Evolutionary conservation across 1,140 invertebrate genomes (phyloP), one percentile per base, ranked within the genome.

Genomic region (Rhopalosiphum padi): DNA sequence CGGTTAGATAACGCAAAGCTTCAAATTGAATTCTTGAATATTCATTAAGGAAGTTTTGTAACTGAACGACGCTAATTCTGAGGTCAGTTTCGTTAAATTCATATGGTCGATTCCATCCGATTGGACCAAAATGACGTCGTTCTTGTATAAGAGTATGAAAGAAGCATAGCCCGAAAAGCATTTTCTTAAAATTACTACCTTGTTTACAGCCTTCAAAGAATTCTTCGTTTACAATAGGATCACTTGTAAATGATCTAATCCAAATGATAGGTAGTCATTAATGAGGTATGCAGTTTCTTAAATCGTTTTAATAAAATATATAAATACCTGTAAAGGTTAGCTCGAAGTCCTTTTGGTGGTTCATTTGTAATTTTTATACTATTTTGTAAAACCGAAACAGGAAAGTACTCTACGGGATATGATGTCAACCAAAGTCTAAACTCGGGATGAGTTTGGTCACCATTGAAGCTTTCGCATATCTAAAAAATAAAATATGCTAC

Each of bases 291-390:
- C 7, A 2, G 9, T 87, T 46, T 87, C 8, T 35, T 0, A 87
- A 48, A 87, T 87, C 3, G 43, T 18, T 85, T 11, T 43, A 25
- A 43, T 85, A 3, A 85, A 43, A 85, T 86, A 21, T 82, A 86
- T 23, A n/a, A 30, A 5, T 48, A 96, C 0, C 96, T 95, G 5
- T 97, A 96, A 18, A 96, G 95, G 94, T 98, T 98, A 0, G 97
- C 97, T 85, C 97, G 95, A 25, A 98, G 95, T 51, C 97, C 97
- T 96, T 97, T 97, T 0, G 98, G 98, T 1, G 98, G 98, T 95
- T 99, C 98, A 95, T 99, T 99, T 0, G 98, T 99, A 97, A 99
- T 99, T 96, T 99, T 99, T 1, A 99, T 97, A 77, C 98, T 98
- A 94, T 98, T 99, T 95, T 99, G 98, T 41, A 99, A 95, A 21